Evolutionary conservation across 2,113 vertebrate species (phyloP).

Genomic region (Trinectes maculatus): DNA sequence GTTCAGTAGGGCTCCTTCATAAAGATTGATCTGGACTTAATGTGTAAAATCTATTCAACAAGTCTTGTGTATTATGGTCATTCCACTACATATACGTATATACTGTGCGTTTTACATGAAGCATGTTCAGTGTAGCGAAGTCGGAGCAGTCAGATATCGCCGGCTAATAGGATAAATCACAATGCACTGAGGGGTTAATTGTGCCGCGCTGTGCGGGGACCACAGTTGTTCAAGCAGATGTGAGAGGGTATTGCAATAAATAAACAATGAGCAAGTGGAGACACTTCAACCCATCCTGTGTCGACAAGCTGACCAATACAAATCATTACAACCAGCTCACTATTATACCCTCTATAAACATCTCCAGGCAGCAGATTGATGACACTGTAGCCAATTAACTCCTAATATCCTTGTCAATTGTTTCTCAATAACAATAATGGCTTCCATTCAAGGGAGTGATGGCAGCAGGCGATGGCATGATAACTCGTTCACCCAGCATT

Average conservation of each 20-base stretch:
- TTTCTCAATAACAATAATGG: conserved; percentile 26
- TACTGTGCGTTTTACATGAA: background rate
- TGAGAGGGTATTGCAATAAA: conserved; percentile 19
- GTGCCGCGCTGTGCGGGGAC: background rate
- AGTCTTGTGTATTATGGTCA: no score
- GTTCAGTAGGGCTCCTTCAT: no score
- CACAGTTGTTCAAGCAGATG: conserved; percentile 12
- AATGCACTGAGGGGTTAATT: background rate
- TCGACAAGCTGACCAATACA: conserved; percentile 7
- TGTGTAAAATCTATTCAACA: no score
- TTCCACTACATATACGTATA: no score
- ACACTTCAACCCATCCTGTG: background rate
- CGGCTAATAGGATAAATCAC: background rate
- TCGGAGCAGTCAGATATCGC: background rate
- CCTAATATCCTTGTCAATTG: conserved; percentile 32
- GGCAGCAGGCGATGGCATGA: background rate
- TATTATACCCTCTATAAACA: background rate
- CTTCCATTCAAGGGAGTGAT: background rate
- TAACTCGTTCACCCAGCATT: background rate
- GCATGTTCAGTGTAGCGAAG: background rate
- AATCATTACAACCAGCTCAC: conserved; percentile 13
- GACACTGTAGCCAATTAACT: conserved; percentile 10
- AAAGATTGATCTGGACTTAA: no score
- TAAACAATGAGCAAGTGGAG: background rate
- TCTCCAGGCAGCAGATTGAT: background rate